Evolutionary conservation across 2,113 vertebrate species (phyloP).

Genomic region (Alligator sinensis): DNA sequence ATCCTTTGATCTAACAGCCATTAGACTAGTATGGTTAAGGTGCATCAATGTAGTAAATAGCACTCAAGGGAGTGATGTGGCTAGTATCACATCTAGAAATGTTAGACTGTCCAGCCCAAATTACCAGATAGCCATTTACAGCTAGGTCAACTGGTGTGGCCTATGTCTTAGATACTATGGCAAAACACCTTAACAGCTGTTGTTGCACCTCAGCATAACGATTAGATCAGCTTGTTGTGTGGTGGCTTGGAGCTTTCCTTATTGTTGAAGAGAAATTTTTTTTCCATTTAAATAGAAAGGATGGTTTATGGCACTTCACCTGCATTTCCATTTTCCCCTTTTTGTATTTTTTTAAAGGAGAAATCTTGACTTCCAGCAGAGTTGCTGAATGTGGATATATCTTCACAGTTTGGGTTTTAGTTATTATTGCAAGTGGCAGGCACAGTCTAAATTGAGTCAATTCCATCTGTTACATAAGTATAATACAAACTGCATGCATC

Average conservation of each 20-base stretch:
- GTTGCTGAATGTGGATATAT: constrained; percentile 46
- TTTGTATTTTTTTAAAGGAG: constrained; percentile 12
- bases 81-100: too few relatives aligned
- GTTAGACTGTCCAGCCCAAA: too few relatives aligned
- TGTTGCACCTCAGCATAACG: too few relatives aligned
- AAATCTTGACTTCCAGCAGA: constrained; percentile 8
- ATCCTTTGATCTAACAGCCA: too few relatives aligned
- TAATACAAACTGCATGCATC: background rate
- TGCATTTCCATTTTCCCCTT: constrained; percentile 17
- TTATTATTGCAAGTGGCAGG: constrained; percentile 2
- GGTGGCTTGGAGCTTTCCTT: background rate
- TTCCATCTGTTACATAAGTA: background rate
- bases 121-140: too few relatives aligned
- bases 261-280: background rate
- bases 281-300: background rate
- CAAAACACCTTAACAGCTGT: too few relatives aligned
- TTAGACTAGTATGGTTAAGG: too few relatives aligned
- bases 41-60: too few relatives aligned
- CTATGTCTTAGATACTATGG: too few relatives aligned
- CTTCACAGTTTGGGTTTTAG: constrained; percentile 34
- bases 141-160: too few relatives aligned
- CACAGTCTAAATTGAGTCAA: constrained; percentile 19
- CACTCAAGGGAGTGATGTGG: too few relatives aligned
- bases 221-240: background rate
- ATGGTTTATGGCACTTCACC: background rate